phyloP scores from a whole-genome alignment of 2,797 vertebrate species.

The Corythornis leucogaster region DNA sequence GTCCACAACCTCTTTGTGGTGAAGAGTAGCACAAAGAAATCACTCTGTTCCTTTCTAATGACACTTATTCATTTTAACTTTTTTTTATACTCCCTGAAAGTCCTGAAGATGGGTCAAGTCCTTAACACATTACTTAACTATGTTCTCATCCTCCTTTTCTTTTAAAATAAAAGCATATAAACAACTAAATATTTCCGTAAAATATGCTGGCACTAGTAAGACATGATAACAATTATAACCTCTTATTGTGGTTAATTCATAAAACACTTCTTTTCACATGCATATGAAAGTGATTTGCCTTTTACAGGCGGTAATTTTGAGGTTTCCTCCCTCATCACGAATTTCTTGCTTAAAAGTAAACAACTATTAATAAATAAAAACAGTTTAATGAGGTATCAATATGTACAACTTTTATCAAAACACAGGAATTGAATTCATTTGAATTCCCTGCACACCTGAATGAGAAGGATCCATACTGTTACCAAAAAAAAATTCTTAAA shows the following conservation, averaged over 20 bases:
- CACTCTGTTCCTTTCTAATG: background rate
- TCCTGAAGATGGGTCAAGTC: background rate
- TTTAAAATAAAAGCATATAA: background rate
- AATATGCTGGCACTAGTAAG: background rate
- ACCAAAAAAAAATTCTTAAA: background rate
- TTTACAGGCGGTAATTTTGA: background rate
- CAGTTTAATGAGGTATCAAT: background rate
- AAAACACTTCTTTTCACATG: background rate
- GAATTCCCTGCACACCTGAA: background rate
- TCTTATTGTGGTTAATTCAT: background rate
- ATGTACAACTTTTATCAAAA: background rate
- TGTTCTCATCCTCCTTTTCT: background rate
- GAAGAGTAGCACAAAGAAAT: background rate
- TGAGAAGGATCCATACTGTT: background rate
- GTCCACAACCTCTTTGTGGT: background rate
- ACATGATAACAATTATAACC: background rate
- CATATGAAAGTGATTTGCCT: background rate
- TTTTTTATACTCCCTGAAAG: background rate
- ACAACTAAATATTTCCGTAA: background rate
- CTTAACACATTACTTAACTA: background rate
- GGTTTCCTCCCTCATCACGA: background rate
- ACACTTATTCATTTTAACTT: background rate
- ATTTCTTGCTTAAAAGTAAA: background rate
- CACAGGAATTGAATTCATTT: background rate
- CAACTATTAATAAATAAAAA: background rate